Conservation (phyloP, 2,113 vertebrate species). For the Pontoporia blainvillei region DNA sequence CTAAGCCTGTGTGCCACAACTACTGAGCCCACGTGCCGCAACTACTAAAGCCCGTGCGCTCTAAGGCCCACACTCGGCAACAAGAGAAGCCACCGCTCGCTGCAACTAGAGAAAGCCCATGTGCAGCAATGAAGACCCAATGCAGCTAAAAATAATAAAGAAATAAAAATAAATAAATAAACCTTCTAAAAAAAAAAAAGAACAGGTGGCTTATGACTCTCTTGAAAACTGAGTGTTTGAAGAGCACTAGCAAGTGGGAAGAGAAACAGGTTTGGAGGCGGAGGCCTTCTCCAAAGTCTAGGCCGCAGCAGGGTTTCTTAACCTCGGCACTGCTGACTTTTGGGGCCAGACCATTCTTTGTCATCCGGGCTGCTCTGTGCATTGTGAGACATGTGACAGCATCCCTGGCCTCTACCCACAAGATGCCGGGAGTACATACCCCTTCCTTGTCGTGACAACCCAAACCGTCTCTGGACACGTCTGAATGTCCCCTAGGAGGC, state of each 20-base stretch:
- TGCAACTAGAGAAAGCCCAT: too few species aligned
- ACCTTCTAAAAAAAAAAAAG: background rate
- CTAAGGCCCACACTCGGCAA: too few species aligned
- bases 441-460: background rate
- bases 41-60: too few species aligned
- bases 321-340: fast-evolving
- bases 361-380: fast-evolving
- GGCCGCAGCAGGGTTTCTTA: background rate
- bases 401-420: background rate
- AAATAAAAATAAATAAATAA: too few species aligned
- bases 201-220: background rate
- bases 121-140: too few species aligned
- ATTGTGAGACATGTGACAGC: fast-evolving
- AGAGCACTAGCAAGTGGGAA: fast-evolving
- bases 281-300: background rate
- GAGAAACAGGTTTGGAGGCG: too few species aligned
- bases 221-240: background rate
- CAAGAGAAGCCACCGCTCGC: too few species aligned
- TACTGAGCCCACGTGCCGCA: too few species aligned
- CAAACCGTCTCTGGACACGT: background rate
- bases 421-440: background rate
- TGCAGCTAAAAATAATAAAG: too few species aligned
- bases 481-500: background rate
- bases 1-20: too few species aligned
- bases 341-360: background rate